Conservation (phyloP, 2,797 vertebrate species). For the Malacoctenus gilli region DNA sequence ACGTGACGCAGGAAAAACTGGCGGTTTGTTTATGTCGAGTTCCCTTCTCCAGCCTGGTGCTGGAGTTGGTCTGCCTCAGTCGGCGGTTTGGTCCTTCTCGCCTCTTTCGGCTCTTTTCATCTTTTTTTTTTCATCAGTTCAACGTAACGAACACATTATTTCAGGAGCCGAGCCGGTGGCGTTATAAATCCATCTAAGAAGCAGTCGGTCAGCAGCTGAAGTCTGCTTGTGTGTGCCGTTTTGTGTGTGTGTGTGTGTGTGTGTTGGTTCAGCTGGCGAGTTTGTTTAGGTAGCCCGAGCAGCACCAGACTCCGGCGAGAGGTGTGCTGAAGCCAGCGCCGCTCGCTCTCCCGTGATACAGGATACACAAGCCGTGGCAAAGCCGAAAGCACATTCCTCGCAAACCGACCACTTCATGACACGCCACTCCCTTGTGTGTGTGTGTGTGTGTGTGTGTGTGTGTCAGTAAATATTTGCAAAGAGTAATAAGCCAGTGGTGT, state of each 20-base stretch:
- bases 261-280: conserved; percentile 69
- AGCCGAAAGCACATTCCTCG: conserved; percentile 69
- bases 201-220: conserved; percentile 18
- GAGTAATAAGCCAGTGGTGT: conserved; percentile 39
- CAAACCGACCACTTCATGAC: conserved; percentile 54
- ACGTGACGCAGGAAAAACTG: conserved; percentile 10
- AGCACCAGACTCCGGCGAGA: conserved; percentile 54
- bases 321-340: conserved; percentile 61
- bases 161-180: neutral
- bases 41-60: too few relatives aligned
- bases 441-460: conserved; percentile 19
- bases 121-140: neutral
- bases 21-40: conserved; percentile 4
- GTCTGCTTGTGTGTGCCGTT: neutral
- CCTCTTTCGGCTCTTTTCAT: neutral
- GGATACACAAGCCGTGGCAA: conserved; percentile 48
- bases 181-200: neutral
- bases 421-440: conserved; percentile 33
- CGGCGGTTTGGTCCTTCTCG: too few relatives aligned
- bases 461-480: conserved; percentile 63
- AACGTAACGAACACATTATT: conserved; percentile 8
- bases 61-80: too few relatives aligned
- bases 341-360: conserved; percentile 38
- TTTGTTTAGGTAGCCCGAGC: conserved; percentile 67
- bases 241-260: conserved; percentile 11